Evolutionary conservation across 2,888 invertebrate genomes (phyloP), one percentile per base, ranked within the genome.

Genomic region (Noctua janthina): DNA sequence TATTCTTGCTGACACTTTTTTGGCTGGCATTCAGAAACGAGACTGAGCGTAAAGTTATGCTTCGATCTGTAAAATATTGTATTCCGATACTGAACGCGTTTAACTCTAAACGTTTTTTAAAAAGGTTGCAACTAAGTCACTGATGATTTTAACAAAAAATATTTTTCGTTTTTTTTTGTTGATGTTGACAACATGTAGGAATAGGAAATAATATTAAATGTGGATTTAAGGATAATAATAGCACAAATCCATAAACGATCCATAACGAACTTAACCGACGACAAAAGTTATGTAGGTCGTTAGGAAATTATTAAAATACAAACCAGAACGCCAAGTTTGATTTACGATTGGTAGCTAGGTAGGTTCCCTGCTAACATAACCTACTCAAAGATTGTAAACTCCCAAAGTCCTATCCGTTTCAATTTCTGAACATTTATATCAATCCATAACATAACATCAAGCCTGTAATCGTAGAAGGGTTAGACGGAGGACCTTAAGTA

Each of bases 1-100:
- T 87, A 87, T 80, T 81, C 79, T 84, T 89, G 89, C 87, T 89
- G 82, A 72, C 83, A 78, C 81, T 88, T 46, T 68, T 68, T 46
- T 68, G n/a, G 46, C 46, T 68, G 5, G 1, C n/a, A 68, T 46
- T 68, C 68, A n/a, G 46, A 68, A 68, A 68, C n/a, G 46, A n/a
- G 29, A 46, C 46, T 46, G n/a, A 46, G n/a, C 39, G n/a, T 46
- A 46, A 68, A 46, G 7, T 68, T 46, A 68, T n/a, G n/a, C 10
- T n/a, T 17, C 15, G 15, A 46, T n/a, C 17, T 66, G 35, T 35
- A 4, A 66, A 66, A 20, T 20, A 64, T 35, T 64, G 4, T 10
- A 64, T 64, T 62, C 2, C 17, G 20, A 20, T 20, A 35, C 35
- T 35, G 62, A 29, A 62, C 15, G 15, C 62, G 7, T 62, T 62